Conservation (phyloP, 2,797 vertebrate genomes). For the Rachycentron canadum region DNA sequence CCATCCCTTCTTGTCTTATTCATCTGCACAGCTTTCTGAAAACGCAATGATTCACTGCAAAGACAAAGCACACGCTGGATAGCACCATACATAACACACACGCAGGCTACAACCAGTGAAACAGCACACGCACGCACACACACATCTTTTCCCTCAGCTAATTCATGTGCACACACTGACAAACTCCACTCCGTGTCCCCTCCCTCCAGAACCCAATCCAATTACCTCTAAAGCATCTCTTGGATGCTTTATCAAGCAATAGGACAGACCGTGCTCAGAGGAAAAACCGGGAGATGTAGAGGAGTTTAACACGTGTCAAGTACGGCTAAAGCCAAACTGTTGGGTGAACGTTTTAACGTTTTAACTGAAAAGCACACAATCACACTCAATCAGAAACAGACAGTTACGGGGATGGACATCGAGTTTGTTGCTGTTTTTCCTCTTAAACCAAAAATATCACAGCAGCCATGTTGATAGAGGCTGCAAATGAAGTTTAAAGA, state of each 20-base stretch:
- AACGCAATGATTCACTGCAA: conserved; percentile 69
- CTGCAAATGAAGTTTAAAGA: conserved; percentile 27
- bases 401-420: conserved; percentile 2
- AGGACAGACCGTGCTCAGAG: conserved; percentile 63
- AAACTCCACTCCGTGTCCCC: conserved; percentile 66
- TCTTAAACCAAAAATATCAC: conserved; percentile 45
- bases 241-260: conserved; percentile 75
- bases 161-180: conserved; percentile 60
- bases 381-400: neutral
- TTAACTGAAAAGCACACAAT: conserved; percentile 19
- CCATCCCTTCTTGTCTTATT: conserved; percentile 46
- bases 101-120: conserved; percentile 9
- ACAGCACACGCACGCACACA: conserved; percentile 25
- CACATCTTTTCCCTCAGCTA: conserved; percentile 31
- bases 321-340: conserved; percentile 39
- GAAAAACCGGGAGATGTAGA: conserved; percentile 43
- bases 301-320: conserved; percentile 42
- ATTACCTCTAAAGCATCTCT: conserved; percentile 80
- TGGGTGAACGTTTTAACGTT: conserved; percentile 10
- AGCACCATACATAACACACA: conserved; percentile 27
- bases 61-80: conserved; percentile 30
- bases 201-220: conserved; percentile 75
- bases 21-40: conserved; percentile 61
- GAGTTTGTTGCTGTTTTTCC: conserved; percentile 20
- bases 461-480: conserved; percentile 37